Evolutionary conservation across 2,888 invertebrate genomes (phyloP), one percentile per base, ranked within the genome.

Genomic region (Lepidonotus clava): DNA sequence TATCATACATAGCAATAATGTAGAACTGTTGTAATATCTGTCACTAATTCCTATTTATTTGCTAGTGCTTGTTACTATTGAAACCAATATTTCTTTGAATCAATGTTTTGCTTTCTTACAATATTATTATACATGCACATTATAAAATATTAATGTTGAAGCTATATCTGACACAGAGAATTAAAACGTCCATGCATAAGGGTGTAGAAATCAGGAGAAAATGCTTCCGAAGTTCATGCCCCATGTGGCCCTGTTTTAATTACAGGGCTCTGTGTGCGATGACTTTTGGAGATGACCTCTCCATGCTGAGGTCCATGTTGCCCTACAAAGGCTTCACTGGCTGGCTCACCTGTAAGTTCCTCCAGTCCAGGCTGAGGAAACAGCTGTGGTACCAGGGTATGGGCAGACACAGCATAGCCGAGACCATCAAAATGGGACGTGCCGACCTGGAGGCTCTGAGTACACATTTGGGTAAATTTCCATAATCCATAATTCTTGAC

Each of bases 361-460:
- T 86, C 8, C 51, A 51, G 28, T 32, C 8, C 40, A 38, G 28
- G 11, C 32, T 86, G 32, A 18, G 53, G 14, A 88, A 90, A 83
- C 90, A 93, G 86, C 90, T 92, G 67, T 92, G 92, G 91, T 91
- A 92, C 18, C 94, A 94, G 80, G 94, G 94, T 24, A 93, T 94
- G 34, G 94, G 94, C 5, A 90, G 94, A 5, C 93, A 94, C 88
- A 90, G 92, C 0, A 89, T 89, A 38, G 90, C 91, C 14, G 94
- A 94, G 87, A 92, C 94, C 21, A 91, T 92, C 90, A 88, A 89
- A 8, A 92, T 94, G 36, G 93, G 92, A 5, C 91, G 91, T 11
- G 90, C 90, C 34, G 94, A 94, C 87, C 89, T 94, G 83, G 90
- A 89, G 36, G 93, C 94, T 0, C 86, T 94, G 2, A 93, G 94